Conservation (phyloP, 1,140 invertebrate genomes). For the Eufriesea mexicana region DNA sequence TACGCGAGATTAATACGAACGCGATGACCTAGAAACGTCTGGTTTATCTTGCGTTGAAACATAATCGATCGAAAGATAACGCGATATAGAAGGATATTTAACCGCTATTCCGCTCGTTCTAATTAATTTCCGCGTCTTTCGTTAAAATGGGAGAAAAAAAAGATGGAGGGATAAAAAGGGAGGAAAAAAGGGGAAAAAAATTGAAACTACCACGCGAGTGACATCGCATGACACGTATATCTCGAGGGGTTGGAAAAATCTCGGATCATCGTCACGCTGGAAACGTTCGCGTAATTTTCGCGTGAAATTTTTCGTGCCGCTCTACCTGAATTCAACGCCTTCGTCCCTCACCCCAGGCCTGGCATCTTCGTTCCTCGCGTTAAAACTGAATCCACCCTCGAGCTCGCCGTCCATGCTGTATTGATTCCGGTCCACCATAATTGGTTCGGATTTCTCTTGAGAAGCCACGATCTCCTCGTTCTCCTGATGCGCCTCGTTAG, state of each 20-base stretch:
- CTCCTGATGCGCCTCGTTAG: constrained; percentile 37
- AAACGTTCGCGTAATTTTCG: background rate
- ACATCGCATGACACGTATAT: background rate
- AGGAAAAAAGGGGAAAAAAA: background rate
- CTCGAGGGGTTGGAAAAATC: background rate
- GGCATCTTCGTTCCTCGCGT: constrained; percentile 59
- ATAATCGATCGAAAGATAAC: too few relatives aligned
- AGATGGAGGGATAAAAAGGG: too few relatives aligned
- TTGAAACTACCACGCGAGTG: background rate
- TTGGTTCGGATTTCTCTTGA: constrained; percentile 62
- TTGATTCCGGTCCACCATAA: constrained; percentile 70
- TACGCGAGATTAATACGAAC: background rate
- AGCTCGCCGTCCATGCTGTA: constrained; percentile 67
- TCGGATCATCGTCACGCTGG: background rate
- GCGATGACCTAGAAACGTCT: background rate
- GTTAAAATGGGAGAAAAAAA: too few relatives aligned
- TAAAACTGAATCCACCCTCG: constrained; percentile 63
- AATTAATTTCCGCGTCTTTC: background rate
- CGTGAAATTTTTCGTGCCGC: constrained; percentile 5
- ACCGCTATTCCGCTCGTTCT: background rate
- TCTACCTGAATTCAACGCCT: constrained; percentile 73
- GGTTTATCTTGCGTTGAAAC: background rate
- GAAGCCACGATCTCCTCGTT: constrained; percentile 57
- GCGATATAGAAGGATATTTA: too few relatives aligned
- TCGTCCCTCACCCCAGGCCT: constrained; percentile 69